phyloP scores from a whole-genome alignment of 2,888 invertebrate species.

The Galeruca laticollis region DNA sequence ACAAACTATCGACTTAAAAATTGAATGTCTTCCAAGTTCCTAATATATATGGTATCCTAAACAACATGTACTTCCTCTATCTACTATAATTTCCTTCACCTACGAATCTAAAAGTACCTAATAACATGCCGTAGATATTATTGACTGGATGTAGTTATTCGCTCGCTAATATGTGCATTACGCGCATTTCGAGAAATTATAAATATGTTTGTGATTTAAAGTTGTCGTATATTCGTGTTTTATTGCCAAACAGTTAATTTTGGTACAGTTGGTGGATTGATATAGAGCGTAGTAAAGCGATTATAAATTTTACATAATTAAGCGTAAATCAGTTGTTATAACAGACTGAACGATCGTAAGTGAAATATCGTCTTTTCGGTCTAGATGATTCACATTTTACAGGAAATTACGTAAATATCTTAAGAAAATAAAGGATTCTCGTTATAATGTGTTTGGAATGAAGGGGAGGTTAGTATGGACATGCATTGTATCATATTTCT shows the following conservation, averaged over 20 bases:
- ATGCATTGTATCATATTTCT: no score
- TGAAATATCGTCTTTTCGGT: conserved; percentile 44
- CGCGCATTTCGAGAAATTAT: conserved; percentile 39
- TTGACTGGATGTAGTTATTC: conserved; percentile 18
- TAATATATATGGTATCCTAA: no score
- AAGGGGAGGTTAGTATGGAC: no score
- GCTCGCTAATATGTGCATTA: background rate
- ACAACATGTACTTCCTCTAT: no score
- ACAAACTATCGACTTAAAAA: no score
- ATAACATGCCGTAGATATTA: conserved; percentile 6
- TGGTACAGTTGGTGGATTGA: conserved; percentile 46
- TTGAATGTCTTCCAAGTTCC: no score
- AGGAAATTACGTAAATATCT: conserved; percentile 25
- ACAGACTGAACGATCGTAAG: conserved; percentile 50
- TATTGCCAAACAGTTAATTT: conserved; percentile 48
- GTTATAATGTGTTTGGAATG: no score
- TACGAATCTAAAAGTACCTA: background rate
- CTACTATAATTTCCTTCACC: background rate
- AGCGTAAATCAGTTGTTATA: conserved; percentile 56
- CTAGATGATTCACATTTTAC: conserved; percentile 31
- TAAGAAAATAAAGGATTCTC: background rate
- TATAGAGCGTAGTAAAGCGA: conserved; percentile 53
- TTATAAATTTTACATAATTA: conserved; percentile 56
- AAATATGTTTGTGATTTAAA: conserved; percentile 43
- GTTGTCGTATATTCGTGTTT: conserved; percentile 45